Conservation (phyloP, 1,140 invertebrate species). For the Leguminivora glycinivorella region DNA sequence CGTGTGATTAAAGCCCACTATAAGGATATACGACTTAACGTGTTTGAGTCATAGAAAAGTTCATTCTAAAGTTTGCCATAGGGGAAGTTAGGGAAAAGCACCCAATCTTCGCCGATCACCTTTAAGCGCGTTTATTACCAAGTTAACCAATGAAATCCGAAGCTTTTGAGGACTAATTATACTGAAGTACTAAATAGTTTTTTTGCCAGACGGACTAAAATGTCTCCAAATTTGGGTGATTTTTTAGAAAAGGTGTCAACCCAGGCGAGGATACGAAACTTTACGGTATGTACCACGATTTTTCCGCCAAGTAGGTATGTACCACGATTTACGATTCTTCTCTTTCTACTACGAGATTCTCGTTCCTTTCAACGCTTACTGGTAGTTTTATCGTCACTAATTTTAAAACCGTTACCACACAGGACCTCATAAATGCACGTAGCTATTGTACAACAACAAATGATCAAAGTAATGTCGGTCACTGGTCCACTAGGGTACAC, state of each 20-base stretch:
- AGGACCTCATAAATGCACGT: too few relatives aligned
- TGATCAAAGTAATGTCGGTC: not conserved
- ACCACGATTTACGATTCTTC: too few relatives aligned
- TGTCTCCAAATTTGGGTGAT: not conserved
- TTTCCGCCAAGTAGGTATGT: too few relatives aligned
- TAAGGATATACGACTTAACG: not conserved
- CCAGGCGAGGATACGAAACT: conserved; percentile 1
- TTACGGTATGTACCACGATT: too few relatives aligned
- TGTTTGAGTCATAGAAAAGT: not conserved
- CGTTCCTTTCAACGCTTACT: too few relatives aligned
- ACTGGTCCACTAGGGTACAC: not conserved
- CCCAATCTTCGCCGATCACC: not conserved
- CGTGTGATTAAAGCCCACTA: too few relatives aligned
- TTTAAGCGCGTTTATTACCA: not conserved
- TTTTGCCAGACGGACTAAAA: not conserved
- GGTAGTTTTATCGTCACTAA: too few relatives aligned
- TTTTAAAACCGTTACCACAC: too few relatives aligned
- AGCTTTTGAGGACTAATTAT: not conserved
- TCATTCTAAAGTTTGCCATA: not conserved
- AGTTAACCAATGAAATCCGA: not conserved
- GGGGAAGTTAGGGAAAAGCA: not conserved
- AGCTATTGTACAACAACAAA: not conserved
- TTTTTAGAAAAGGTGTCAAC: not conserved
- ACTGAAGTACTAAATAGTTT: not conserved
- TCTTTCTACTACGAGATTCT: too few relatives aligned